phyloP scores from a whole-genome alignment of 2,888 invertebrate species.

The Epistrophe eligans region DNA sequence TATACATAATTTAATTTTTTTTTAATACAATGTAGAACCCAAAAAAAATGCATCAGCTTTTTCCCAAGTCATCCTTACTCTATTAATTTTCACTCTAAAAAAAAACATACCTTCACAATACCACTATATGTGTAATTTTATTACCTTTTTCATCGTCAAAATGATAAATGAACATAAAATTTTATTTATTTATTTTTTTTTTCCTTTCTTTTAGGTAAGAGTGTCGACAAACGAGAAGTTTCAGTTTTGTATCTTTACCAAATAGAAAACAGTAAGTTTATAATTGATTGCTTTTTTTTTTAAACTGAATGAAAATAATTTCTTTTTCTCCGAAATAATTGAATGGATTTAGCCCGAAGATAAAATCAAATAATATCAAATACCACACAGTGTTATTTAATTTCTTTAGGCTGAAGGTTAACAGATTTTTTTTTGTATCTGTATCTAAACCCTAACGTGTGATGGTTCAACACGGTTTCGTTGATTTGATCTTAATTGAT shows the following conservation, averaged over 20 bases:
- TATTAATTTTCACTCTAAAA: conserved; percentile 17
- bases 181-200: conserved; percentile 20
- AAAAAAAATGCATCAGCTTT: conserved; percentile 26
- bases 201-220: conserved; percentile 46
- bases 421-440: conserved; percentile 8
- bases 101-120: conserved; percentile 10
- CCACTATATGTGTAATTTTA: conserved; percentile 14
- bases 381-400: conserved; percentile 32
- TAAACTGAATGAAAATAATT: conserved; percentile 13
- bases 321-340: conserved; percentile 24
- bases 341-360: conserved; percentile 13
- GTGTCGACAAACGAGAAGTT: conserved; percentile 51
- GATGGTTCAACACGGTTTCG: conserved; percentile 56
- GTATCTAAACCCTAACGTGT: conserved; percentile 37
- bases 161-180: conserved; percentile 65
- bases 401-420: conserved; percentile 14
- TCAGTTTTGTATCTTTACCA: conserved; percentile 28
- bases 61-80: conserved; percentile 7
- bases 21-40: background rate
- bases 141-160: conserved; percentile 54
- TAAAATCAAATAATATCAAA: conserved; percentile 5
- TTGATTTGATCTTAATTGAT: conserved; percentile 63
- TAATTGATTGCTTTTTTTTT: conserved; percentile 34
- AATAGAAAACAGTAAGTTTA: conserved; percentile 45
- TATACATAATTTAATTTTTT: conserved; percentile 1